Conservation (phyloP, 2,113 vertebrate species). For the Aptenodytes forsteri region DNA sequence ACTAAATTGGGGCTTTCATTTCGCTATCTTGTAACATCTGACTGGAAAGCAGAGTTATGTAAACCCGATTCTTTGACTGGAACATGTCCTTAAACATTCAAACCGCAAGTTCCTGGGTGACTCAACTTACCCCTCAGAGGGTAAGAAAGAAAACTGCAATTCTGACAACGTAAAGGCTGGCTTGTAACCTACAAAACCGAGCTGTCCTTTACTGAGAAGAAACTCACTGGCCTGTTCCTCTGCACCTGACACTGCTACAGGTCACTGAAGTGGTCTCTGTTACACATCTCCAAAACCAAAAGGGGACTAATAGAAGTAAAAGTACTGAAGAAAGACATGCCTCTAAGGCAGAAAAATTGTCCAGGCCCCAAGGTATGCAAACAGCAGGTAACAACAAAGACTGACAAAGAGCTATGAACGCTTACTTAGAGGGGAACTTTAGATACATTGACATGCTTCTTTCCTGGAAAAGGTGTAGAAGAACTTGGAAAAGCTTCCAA, state of each 20-base stretch:
- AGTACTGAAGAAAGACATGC: not conserved
- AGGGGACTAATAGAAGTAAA: not conserved
- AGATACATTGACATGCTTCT: not conserved
- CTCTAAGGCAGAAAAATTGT: not conserved
- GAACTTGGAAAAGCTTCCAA: not conserved
- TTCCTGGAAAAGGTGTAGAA: not conserved
- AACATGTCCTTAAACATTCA: not conserved
- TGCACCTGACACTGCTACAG: not conserved
- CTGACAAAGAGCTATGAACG: not conserved
- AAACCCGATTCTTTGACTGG: not conserved
- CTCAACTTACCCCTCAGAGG: not conserved
- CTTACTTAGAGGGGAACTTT: not conserved
- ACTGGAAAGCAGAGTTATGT: not conserved
- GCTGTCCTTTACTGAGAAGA: not conserved
- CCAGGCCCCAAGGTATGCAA: not conserved
- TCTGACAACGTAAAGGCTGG: not conserved
- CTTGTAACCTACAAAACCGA: not conserved
- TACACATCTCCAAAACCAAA: not conserved
- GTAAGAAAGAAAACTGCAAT: not conserved
- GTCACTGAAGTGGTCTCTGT: not conserved
- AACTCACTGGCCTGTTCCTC: not conserved
- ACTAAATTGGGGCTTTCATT: not conserved
- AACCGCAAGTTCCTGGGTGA: not conserved
- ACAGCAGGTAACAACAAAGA: not conserved
- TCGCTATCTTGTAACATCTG: not conserved